These are phyloP conservation scores for Caloenas nicobarica DNA, from an alignment of 2,113 vertebrate genomes.

Conservation along the genomic window DNA sequence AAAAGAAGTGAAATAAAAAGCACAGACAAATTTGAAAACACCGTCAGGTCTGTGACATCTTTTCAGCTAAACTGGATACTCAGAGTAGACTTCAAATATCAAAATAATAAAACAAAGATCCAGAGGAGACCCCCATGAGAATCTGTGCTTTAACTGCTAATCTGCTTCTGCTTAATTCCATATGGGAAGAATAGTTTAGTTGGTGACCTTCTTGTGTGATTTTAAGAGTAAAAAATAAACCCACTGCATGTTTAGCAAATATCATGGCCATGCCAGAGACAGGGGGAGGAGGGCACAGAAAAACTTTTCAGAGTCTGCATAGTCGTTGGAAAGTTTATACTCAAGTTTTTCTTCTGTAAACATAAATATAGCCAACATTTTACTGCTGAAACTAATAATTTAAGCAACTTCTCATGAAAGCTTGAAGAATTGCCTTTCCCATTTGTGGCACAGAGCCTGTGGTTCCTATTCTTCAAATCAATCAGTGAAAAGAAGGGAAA, in stretches of 20 bases:
- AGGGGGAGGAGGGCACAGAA: background rate
- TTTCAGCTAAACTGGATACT: constrained; percentile 16
- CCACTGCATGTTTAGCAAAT: constrained; percentile 17
- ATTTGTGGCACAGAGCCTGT: constrained; percentile 34
- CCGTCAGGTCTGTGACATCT: background rate
- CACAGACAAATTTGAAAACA: constrained; percentile 25
- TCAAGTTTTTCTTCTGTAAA: constrained; percentile 24
- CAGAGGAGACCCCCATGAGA: background rate
- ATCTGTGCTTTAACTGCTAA: constrained; percentile 15
- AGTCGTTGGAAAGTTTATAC: constrained; percentile 27
- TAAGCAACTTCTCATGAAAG: constrained; percentile 23
- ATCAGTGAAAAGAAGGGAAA: constrained; percentile 26
- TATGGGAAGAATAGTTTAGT: constrained; percentile 23
- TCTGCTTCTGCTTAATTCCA: constrained; percentile 44
- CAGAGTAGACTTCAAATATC: constrained; percentile 23
- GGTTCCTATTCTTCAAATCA: constrained; percentile 15
- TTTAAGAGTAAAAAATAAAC: constrained; percentile 46
- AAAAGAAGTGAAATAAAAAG: constrained; percentile 35
- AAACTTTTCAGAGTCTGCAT: background rate
- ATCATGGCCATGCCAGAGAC: background rate
- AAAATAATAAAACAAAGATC: constrained; percentile 16
- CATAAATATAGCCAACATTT: constrained; percentile 15
- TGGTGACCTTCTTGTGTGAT: constrained; percentile 36
- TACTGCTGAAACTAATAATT: constrained; percentile 39
- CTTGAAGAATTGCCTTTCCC: constrained; percentile 8